Base-by-base conservation (phyloP, 2,888 invertebrate genomes). In the Oxyteleia sp. region DNA sequence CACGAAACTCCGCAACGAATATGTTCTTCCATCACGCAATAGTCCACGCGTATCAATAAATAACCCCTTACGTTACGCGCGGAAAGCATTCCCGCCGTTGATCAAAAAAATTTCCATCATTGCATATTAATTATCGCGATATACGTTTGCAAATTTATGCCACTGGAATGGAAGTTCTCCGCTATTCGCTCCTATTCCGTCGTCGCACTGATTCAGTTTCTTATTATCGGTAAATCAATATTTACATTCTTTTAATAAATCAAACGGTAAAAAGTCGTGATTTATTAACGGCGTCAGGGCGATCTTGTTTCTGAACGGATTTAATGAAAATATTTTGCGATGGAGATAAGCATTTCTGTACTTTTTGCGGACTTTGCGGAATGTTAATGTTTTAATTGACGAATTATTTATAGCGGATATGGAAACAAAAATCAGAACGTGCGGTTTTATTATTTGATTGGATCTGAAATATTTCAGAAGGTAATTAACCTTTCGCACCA, bases 21-120 rank as follows among this genome's bases (percentile, higher is more conserved):
- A 80, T 72, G 72, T 80, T 63, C 74, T 38, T 68, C 29, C 61
- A 74, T 53, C 80, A 81, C 80, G 80, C 80, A 74, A 81, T 68
- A 68, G 68, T 74, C 51, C 45, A 74, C 55, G 53, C 49, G 74
- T 74, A 68, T 74, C 80, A 68, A 81, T 81, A 81, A 81, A 81
- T 74, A 74, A 74, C 61, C 74, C 59, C 53, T 81, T 57, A 43
- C 74, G 29, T 55, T 74, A 74, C 29, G 61, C 51, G 43, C 18
- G 26, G 26, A 18, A n/a, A 81, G 55, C 68, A 61, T 61, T 45
- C 49, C 18, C 47, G 47, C 53, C 13, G 41, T 43, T 43, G 49
- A 66, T 66, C 20, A 45, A 69, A 66, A 68, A 80, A 35, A 55
- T 49, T 51, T 55, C 15, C 55, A 55, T 64, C 69, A 64, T 64